A percentile compares a stretch with the other conserved stretches of the same genome.
These are phyloP conservation scores for Acrossocheilus wenchowensis DNA, from an alignment of 2,797 vertebrate species.

Conservation along the genomic window DNA sequence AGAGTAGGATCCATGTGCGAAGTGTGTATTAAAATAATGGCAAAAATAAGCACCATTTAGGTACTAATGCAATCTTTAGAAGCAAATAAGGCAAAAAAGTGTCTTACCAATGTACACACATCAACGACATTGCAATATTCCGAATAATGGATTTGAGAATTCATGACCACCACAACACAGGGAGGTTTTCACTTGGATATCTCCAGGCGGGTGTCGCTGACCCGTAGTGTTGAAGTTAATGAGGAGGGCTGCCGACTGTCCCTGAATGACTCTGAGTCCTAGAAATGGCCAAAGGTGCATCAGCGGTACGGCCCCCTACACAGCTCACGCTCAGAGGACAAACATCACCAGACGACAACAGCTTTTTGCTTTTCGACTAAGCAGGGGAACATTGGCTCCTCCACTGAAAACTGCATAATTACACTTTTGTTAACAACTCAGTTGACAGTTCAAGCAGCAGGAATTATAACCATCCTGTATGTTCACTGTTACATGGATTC, in stretches of 20 bases:
- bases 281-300: conserved; percentile 42
- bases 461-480: not conserved
- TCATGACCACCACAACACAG: not conserved
- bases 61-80: not conserved
- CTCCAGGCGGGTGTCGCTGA: conserved; percentile 38
- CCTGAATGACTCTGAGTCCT: conserved; percentile 48
- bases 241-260: conserved; percentile 38
- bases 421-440: not conserved
- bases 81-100: not conserved
- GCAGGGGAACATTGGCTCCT: not conserved
- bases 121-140: not conserved
- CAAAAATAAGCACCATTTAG: not conserved
- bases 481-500: not conserved
- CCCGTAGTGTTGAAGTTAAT: conserved; percentile 43
- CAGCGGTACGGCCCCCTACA: conserved; percentile 5
- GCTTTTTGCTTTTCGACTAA: conserved; percentile 13
- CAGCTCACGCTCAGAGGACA: conserved; percentile 27
- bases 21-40: too few relatives aligned
- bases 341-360: conserved; percentile 38
- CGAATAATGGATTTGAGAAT: not conserved
- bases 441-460: not conserved
- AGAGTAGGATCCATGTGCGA: too few relatives aligned
- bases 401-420: not conserved
- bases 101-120: not conserved
- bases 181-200: conserved; percentile 1